phyloP scores from a whole-genome alignment of 2,113 vertebrate genomes.

The Parus major region DNA sequence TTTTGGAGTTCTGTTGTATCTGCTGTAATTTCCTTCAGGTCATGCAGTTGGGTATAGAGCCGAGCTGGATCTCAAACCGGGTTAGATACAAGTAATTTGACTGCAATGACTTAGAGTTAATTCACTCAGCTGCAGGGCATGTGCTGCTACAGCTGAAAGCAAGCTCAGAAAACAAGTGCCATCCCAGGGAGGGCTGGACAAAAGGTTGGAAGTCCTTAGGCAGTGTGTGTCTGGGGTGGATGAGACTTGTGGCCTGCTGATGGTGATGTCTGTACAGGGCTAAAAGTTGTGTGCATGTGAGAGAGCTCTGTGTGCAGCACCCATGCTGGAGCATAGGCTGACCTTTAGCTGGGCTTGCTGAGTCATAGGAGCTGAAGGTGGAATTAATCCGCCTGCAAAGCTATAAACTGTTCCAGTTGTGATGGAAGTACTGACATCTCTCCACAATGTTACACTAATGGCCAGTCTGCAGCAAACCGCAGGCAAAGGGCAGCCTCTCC shows the following conservation, averaged over 20 bases:
- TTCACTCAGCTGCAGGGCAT: background rate
- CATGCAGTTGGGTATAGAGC: accelerated
- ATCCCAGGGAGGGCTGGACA: background rate
- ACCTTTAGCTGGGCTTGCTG: background rate
- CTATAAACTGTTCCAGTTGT: background rate
- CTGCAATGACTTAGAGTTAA: background rate
- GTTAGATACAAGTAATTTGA: background rate
- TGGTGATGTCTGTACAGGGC: background rate
- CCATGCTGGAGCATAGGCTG: background rate
- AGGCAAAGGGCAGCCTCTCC: background rate
- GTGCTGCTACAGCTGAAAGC: background rate
- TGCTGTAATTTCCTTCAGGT: background rate
- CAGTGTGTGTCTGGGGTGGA: background rate
- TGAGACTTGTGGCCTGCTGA: background rate
- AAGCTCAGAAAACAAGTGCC: background rate
- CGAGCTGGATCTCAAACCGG: background rate
- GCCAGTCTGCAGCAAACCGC: background rate
- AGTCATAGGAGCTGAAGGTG: background rate
- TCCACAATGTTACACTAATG: background rate
- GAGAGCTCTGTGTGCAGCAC: accelerated
- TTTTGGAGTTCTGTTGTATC: background rate
- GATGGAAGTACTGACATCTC: background rate
- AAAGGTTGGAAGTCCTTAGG: background rate
- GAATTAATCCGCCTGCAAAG: background rate
- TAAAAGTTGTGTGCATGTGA: accelerated